These are phyloP conservation scores for Hydropsyche betteni DNA, from an alignment of 2,888 invertebrate genomes.

Conservation along the genomic window DNA sequence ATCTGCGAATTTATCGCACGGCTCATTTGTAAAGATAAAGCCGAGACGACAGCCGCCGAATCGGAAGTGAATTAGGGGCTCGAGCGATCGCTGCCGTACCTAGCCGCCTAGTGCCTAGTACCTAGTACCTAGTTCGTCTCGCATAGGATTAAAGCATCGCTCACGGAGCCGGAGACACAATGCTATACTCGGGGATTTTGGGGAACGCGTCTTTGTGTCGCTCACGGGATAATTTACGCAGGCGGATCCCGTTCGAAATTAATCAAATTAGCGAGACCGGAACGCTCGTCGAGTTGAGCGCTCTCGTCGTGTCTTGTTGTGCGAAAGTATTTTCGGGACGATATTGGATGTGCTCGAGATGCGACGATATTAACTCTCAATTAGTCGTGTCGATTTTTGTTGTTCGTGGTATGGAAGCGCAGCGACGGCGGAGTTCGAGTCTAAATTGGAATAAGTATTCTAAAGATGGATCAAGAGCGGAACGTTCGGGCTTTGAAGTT, in stretches of 20 bases:
- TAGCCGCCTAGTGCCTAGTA: too few relatives aligned
- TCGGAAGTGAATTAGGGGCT: conserved; percentile 48
- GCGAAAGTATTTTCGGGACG: too few relatives aligned
- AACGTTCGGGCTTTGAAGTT: too few relatives aligned
- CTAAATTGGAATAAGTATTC: too few relatives aligned
- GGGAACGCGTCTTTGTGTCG: neutral
- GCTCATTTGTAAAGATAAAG: conserved; percentile 52
- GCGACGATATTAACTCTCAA: too few relatives aligned
- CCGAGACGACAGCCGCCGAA: conserved; percentile 38
- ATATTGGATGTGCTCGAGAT: too few relatives aligned
- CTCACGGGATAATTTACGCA: neutral
- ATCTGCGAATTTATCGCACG: conserved; percentile 51
- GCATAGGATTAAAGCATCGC: conserved; percentile 9
- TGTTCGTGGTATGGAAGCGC: too few relatives aligned
- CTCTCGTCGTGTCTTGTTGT: neutral
- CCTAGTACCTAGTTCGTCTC: neutral
- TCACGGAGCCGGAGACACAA: conserved; percentile 7
- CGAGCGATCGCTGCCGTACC: conserved; percentile 20
- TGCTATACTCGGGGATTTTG: conserved; percentile 8
- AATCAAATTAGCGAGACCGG: neutral
- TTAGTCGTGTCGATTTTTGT: too few relatives aligned
- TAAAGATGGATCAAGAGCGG: too few relatives aligned
- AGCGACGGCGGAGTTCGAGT: too few relatives aligned
- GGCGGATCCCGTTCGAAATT: neutral
- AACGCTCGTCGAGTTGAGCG: neutral